Evolutionary conservation across 1,140 invertebrate genomes (phyloP).

Genomic region (Drosophila ficusphila): DNA sequence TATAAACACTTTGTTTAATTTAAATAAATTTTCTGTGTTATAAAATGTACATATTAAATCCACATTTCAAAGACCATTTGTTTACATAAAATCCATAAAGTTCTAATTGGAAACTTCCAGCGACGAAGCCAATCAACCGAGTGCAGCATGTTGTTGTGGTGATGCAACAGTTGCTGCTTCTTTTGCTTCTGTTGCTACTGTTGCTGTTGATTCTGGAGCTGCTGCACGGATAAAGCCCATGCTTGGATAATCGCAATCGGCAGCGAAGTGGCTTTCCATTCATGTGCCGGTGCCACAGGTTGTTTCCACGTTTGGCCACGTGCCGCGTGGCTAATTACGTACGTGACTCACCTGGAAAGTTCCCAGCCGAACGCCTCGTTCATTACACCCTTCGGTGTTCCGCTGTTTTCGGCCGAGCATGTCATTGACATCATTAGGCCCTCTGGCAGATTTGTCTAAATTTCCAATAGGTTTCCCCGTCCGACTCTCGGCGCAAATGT

Average conservation of each 20-base stretch:
- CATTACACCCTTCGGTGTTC: slow-evolving; percentile 6
- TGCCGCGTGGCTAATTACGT: slow-evolving; percentile 57
- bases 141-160: slow-evolving; percentile 16
- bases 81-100: no score
- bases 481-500: not conserved
- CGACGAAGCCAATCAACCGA: slow-evolving; percentile 15
- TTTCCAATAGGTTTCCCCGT: slow-evolving; percentile 63
- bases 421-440: slow-evolving; percentile 68
- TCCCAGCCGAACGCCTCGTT: not conserved
- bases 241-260: slow-evolving; percentile 26
- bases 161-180: slow-evolving; percentile 30
- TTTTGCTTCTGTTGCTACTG: not conserved
- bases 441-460: slow-evolving; percentile 56
- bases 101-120: not conserved
- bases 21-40: no score
- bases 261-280: slow-evolving; percentile 3
- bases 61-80: no score
- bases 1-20: no score
- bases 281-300: slow-evolving; percentile 33
- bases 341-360: slow-evolving; percentile 53
- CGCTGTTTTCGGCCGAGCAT: slow-evolving; percentile 8
- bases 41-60: no score
- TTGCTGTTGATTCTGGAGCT: slow-evolving; percentile 10
- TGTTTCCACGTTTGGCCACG: slow-evolving; percentile 36
- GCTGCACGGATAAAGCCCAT: slow-evolving; percentile 1